Base-by-base conservation (phyloP, 1,140 invertebrate genomes). In the Phymastichus coffea region DNA sequence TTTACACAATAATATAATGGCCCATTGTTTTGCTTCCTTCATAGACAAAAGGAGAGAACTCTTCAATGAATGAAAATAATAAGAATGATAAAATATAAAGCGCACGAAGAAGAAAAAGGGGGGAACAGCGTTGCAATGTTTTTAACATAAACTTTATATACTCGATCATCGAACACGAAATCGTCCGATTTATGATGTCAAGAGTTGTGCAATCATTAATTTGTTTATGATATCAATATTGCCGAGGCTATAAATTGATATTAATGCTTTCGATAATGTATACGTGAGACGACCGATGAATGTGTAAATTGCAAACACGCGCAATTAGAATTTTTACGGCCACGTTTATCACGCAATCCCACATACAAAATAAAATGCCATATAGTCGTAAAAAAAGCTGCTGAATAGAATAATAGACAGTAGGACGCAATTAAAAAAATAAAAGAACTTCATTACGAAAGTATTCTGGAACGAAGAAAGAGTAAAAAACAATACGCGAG, bases 1-100 rank as follows among this genome's bases (percentile, higher is more conserved):
- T 60, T 60, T 53, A 60, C 23, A 47, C 49, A 60, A 60, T 51
- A 43, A 59, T 44, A 59, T 53, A 60, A 53, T 60, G 25, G 40
- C 41, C 57, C 25, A 60, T 60, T 60, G 57, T 60, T 60, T 60
- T n/a, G 33, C 41, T 60, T 60, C 30, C 48, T n/a, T 38, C 57
- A 37, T 59, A 52, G 57, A 53, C 41, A 53, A 60, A 60, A 53
- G 57, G 40, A 53, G n/a, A 14, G 57, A n/a, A 38, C 23, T 60
- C 33, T n/a, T 38, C 35, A 53, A 53, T 28, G 49, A 60, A 60
- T 53, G 41, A 60, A 53, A 60, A 47, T 60, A 60, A 60, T 60
- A 53, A 53, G 49, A 53, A 38, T 37, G 28, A 46, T 53, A 38
- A 51, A 53, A 43, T 23, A 43, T 15, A 35, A 26, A 25, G 20